Evolutionary conservation across 2,888 invertebrate species (phyloP).

Genomic region (Caenorhabditis auriculariae): DNA sequence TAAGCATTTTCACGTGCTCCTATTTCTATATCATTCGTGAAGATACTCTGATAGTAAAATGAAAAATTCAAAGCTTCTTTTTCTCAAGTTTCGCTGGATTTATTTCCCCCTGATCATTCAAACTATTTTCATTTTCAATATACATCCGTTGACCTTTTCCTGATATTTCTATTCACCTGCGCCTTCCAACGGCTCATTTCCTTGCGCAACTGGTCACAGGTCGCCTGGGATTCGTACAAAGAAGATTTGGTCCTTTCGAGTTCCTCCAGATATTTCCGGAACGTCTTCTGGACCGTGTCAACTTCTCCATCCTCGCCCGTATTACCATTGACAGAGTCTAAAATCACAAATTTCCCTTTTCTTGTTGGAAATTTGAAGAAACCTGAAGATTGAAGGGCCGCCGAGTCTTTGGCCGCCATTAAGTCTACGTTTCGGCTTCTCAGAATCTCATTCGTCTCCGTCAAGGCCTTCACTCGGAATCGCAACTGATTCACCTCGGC

Average conservation of each 20-base stretch:
- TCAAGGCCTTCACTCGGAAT: slow-evolving; percentile 87
- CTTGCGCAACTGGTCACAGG: slow-evolving; percentile 74
- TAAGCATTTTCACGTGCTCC: too few relatives aligned
- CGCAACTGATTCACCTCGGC: slow-evolving; percentile 84
- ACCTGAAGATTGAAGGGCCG: slow-evolving; percentile 64
- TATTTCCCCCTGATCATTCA: too few relatives aligned
- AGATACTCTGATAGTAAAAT: too few relatives aligned
- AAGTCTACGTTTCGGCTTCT: slow-evolving; percentile 81
- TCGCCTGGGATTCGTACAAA: slow-evolving; percentile 82
- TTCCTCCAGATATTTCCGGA: slow-evolving; percentile 33
- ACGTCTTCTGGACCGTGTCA: slow-evolving; percentile 25
- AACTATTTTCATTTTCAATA: too few relatives aligned
- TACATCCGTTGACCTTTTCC: too few relatives aligned
- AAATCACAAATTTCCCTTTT: too few relatives aligned
- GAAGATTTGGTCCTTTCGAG: slow-evolving; percentile 70
- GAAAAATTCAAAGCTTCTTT: too few relatives aligned
- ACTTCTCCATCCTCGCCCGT: slow-evolving; percentile 7
- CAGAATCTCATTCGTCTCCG: slow-evolving; percentile 85
- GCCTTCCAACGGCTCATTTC: slow-evolving; percentile 58
- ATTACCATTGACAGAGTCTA: neutral
- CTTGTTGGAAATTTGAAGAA: too few relatives aligned
- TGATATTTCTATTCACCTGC: too few relatives aligned
- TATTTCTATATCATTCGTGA: too few relatives aligned
- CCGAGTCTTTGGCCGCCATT: slow-evolving; percentile 69
- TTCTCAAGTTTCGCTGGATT: too few relatives aligned